Percentiles rank a stretch among this genome's conserved stretches.
These are phyloP conservation scores for Drosophila koepferae DNA, from an alignment of 2,888 invertebrate species.

Conservation along the genomic window DNA sequence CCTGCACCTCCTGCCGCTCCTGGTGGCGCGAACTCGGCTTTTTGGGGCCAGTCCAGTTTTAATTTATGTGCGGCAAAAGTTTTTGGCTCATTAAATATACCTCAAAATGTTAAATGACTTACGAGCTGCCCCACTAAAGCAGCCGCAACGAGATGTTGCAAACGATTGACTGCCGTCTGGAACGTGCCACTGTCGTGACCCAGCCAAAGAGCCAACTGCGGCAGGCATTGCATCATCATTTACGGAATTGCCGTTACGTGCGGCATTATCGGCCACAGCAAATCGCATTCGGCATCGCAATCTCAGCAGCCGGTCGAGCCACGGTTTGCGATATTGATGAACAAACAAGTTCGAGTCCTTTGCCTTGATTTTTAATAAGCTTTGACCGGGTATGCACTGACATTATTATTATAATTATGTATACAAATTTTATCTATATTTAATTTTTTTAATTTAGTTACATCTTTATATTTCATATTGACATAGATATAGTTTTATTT, in stretches of 20 bases:
- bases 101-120: conserved; percentile 81
- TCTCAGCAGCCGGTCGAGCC: conserved; percentile 56
- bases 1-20: not conserved
- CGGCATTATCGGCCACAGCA: conserved; percentile 63
- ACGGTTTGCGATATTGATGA: conserved; percentile 59
- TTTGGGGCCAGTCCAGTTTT: conserved; percentile 51
- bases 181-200: conserved; percentile 42
- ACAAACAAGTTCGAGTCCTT: conserved; percentile 12
- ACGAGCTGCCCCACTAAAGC: conserved; percentile 46
- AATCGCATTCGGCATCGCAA: conserved; percentile 44
- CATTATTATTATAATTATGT: no score
- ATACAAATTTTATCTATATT: no score
- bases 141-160: conserved; percentile 53
- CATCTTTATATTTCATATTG: no score
- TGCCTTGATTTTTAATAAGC: conserved; percentile 51
- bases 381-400: conserved; percentile 1
- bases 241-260: conserved; percentile 75
- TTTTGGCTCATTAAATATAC: conserved; percentile 81
- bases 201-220: conserved; percentile 19
- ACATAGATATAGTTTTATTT: no score
- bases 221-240: conserved; percentile 69
- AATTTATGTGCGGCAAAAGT: conserved; percentile 77
- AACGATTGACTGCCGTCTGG: conserved; percentile 62
- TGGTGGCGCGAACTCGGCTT: conserved; percentile 15
- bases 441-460: no score